phyloP scores from a whole-genome alignment of 2,113 vertebrate species.

The Embiotoca jacksoni region DNA sequence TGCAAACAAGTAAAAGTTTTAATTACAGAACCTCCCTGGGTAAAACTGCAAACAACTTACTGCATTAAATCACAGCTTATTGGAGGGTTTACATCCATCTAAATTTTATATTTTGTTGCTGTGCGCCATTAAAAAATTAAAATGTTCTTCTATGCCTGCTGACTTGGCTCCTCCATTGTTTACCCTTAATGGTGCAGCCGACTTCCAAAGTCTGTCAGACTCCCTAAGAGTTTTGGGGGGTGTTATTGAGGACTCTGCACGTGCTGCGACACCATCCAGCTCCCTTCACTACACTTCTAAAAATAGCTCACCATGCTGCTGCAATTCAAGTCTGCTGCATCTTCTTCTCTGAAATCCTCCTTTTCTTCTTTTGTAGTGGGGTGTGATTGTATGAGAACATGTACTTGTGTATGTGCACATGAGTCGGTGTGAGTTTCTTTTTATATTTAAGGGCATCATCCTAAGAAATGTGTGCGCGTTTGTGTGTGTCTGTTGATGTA shows the following conservation, averaged over 20 bases:
- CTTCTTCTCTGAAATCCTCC: slow-evolving; percentile 25
- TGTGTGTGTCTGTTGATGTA: background rate
- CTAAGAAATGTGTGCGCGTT: background rate
- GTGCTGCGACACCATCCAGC: slow-evolving; percentile 47
- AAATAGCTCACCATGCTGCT: slow-evolving; percentile 57
- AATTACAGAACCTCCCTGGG: background rate
- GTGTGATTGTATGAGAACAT: background rate
- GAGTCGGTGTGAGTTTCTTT: background rate
- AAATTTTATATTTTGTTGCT: background rate
- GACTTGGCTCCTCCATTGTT: slow-evolving; percentile 20
- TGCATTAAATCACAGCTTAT: background rate
- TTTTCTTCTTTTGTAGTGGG: slow-evolving; percentile 10
- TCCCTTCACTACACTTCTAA: slow-evolving; percentile 55
- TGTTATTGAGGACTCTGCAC: slow-evolving; percentile 32
- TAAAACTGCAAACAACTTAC: background rate
- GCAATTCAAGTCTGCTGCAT: slow-evolving; percentile 41
- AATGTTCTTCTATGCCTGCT: background rate
- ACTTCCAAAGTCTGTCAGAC: slow-evolving; percentile 17
- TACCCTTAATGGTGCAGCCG: slow-evolving; percentile 10
- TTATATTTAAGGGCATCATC: slow-evolving; percentile 5
- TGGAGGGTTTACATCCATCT: background rate
- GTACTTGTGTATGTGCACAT: background rate
- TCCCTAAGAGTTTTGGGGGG: slow-evolving; percentile 25
- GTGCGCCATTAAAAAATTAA: background rate
- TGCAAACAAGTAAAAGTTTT: slow-evolving; percentile 12